Percentiles rank a stretch among this genome's conserved stretches.
These are phyloP conservation scores for Semaprochilodus insignis DNA, from an alignment of 2,797 vertebrate genomes.

Conservation along the genomic window DNA sequence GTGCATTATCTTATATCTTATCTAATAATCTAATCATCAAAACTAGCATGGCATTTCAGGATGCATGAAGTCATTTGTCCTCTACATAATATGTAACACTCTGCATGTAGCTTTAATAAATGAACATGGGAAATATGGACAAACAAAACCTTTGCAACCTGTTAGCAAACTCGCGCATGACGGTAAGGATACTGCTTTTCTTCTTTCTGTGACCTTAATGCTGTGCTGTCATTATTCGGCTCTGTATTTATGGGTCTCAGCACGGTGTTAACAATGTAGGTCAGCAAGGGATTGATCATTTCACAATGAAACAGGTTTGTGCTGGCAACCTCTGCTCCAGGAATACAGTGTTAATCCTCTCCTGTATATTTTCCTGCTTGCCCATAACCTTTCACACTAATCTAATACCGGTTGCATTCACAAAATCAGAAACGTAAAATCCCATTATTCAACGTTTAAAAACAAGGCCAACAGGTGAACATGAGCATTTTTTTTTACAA, in stretches of 20 bases:
- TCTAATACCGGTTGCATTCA: not conserved
- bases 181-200: not conserved
- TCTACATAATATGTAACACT: not conserved
- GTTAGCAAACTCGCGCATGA: not conserved
- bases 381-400: not conserved
- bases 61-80: not conserved
- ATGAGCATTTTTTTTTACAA: not conserved
- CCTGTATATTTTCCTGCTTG: not conserved
- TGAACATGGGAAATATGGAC: no score
- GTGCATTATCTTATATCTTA: no score
- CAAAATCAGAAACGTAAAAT: not conserved
- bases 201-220: not conserved
- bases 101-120: not conserved
- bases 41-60: not conserved
- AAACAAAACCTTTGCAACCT: not conserved
- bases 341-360: not conserved
- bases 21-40: no score
- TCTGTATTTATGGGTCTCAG: constrained; percentile 10
- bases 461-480: not conserved
- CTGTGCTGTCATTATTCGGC: not conserved
- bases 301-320: not conserved
- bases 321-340: not conserved
- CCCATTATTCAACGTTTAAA: not conserved
- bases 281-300: not conserved
- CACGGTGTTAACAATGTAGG: not conserved